These are phyloP conservation scores for Pterocles gutturalis DNA, from an alignment of 2,113 vertebrate genomes.

Conservation along the genomic window DNA sequence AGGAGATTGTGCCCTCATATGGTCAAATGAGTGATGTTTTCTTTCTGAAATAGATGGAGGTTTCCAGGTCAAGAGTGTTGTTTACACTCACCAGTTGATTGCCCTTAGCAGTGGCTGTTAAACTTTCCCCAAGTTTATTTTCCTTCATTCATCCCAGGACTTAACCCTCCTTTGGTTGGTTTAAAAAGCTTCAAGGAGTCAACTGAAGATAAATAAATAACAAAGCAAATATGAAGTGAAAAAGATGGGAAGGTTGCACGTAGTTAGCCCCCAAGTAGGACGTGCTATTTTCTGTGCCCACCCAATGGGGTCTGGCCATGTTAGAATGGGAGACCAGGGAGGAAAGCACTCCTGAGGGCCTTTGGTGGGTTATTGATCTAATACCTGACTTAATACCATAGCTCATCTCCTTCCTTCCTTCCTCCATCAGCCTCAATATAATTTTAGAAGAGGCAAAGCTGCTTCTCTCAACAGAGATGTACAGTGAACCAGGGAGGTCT, in stretches of 20 bases:
- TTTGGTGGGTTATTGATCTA: not conserved
- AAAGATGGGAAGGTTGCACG: not conserved
- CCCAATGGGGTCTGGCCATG: not conserved
- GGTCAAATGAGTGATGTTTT: constrained; percentile 20
- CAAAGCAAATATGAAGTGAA: not conserved
- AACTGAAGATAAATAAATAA: not conserved
- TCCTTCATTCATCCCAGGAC: not conserved
- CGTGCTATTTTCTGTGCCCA: not conserved
- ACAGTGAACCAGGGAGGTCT: not conserved
- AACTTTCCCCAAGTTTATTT: constrained; percentile 8
- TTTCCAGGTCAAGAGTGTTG: constrained; percentile 22
- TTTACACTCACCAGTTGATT: not conserved
- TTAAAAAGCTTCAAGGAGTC: not conserved
- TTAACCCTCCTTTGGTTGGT: not conserved
- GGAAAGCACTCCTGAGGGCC: not conserved
- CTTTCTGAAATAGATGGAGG: not conserved
- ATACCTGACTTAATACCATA: not conserved
- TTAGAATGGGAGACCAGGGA: not conserved
- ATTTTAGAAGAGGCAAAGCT: not conserved
- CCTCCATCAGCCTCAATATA: not conserved
- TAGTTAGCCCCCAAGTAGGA: not conserved
- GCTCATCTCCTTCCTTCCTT: not conserved
- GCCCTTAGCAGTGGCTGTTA: not conserved
- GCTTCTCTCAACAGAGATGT: not conserved
- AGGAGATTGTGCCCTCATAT: constrained; percentile 57